phyloP scores from a whole-genome alignment of 2,113 vertebrate genomes.

The Grantiella picta region DNA sequence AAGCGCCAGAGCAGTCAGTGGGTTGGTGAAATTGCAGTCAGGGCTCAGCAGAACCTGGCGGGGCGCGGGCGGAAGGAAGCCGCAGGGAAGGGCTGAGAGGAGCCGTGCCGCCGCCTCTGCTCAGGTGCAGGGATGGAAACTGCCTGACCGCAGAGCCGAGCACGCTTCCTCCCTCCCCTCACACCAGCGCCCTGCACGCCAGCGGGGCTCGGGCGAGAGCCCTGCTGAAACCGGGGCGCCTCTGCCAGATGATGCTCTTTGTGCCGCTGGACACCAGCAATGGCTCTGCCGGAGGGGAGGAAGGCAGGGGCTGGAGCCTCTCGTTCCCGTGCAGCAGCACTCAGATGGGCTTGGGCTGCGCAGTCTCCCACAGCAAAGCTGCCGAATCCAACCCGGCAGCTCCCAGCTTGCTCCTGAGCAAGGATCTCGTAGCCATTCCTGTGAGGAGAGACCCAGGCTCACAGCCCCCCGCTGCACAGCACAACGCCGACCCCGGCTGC shows the following conservation, averaged over 20 bases:
- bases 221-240: fast-evolving
- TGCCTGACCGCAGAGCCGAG: not conserved
- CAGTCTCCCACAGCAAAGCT: fast-evolving
- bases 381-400: not conserved
- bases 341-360: fast-evolving
- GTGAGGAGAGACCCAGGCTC: not conserved
- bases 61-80: not conserved
- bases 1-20: not conserved
- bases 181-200: not conserved
- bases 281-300: not conserved
- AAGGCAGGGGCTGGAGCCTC: fast-evolving
- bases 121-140: conserved; percentile 50
- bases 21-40: not conserved
- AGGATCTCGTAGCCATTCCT: fast-evolving
- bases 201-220: not conserved
- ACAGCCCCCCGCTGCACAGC: not conserved
- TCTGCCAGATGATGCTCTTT: fast-evolving
- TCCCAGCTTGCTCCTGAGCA: not conserved
- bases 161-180: not conserved
- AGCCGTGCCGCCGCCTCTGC: not conserved
- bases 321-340: fast-evolving
- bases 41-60: not conserved
- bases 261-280: fast-evolving
- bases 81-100: not conserved
- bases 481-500: fast-evolving